These are phyloP conservation scores for Carcharodon carcharias DNA, from an alignment of 2,797 vertebrate genomes.

Conservation along the genomic window DNA sequence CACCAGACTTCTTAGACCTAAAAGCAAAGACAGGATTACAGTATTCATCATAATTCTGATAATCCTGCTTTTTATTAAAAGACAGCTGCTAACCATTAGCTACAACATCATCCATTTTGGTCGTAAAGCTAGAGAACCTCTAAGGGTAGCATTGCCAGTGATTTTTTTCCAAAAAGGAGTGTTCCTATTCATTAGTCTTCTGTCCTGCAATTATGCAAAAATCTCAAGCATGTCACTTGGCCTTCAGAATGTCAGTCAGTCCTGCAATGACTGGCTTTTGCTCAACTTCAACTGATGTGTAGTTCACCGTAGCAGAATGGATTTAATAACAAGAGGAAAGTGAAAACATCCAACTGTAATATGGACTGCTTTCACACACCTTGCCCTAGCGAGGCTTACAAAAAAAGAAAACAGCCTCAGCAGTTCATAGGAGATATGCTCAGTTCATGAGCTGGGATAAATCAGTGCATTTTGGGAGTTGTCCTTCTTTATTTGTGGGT, in stretches of 20 bases:
- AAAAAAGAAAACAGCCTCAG: neutral
- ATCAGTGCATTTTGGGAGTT: constrained; percentile 32
- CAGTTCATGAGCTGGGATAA: constrained; percentile 28
- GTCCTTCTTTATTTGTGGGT: constrained; percentile 25
- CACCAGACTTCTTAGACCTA: neutral
- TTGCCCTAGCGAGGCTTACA: constrained; percentile 20
- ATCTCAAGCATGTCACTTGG: constrained; percentile 30
- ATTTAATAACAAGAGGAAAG: constrained; percentile 10
- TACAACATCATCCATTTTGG: constrained; percentile 31
- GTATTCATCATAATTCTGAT: neutral
- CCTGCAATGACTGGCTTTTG: constrained; percentile 7
- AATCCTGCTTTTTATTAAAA: neutral
- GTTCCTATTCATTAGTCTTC: constrained; percentile 25
- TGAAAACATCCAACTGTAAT: constrained; percentile 27
- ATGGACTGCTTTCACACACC: constrained; percentile 32
- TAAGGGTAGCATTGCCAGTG: neutral
- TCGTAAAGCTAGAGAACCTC: neutral
- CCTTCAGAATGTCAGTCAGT: constrained; percentile 26
- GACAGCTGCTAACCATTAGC: constrained; percentile 32
- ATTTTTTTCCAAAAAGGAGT: no score
- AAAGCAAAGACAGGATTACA: constrained; percentile 11
- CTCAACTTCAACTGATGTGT: constrained; percentile 24
- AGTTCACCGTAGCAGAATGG: constrained; percentile 27
- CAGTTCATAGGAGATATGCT: constrained; percentile 30
- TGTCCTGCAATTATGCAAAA: constrained; percentile 12